These are phyloP conservation scores for Chelonoidis abingdonii DNA, from an alignment of 2,113 vertebrate genomes.

Conservation along the genomic window DNA sequence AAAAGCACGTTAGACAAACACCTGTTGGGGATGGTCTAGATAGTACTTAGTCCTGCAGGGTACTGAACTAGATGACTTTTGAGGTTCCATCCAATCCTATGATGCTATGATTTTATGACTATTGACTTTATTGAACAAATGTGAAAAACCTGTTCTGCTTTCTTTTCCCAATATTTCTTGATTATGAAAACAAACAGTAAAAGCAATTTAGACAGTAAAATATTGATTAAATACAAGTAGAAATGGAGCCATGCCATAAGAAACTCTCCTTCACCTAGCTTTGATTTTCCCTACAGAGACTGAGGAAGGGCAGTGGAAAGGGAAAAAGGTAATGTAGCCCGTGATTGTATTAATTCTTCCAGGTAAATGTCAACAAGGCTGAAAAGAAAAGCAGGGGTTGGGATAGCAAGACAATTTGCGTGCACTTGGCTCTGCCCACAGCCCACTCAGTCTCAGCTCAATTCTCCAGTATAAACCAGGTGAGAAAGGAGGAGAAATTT, in stretches of 20 bases:
- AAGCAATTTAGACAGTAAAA: neutral
- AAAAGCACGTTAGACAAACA: too few species aligned
- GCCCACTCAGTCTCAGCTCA: neutral
- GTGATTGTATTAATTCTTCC: neutral
- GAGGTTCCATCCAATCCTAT: too few species aligned
- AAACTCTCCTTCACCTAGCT: neutral
- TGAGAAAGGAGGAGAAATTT: neutral
- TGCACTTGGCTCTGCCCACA: neutral
- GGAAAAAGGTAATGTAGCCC: neutral
- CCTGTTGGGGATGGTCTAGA: too few species aligned
- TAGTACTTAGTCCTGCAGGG: too few species aligned
- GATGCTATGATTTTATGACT: too few species aligned
- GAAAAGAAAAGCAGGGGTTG: neutral
- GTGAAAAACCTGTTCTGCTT: neutral
- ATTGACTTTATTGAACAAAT: neutral
- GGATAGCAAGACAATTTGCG: accelerated
- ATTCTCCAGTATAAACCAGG: neutral
- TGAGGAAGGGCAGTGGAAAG: neutral
- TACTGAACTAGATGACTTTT: too few species aligned
- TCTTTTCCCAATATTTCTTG: neutral
- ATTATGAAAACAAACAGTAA: neutral
- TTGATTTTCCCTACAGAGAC: neutral
- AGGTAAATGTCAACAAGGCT: neutral
- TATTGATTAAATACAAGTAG: neutral
- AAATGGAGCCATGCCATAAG: neutral